phyloP scores from a whole-genome alignment of 2,888 invertebrate genomes.

The Toxonevra muliebris region DNA sequence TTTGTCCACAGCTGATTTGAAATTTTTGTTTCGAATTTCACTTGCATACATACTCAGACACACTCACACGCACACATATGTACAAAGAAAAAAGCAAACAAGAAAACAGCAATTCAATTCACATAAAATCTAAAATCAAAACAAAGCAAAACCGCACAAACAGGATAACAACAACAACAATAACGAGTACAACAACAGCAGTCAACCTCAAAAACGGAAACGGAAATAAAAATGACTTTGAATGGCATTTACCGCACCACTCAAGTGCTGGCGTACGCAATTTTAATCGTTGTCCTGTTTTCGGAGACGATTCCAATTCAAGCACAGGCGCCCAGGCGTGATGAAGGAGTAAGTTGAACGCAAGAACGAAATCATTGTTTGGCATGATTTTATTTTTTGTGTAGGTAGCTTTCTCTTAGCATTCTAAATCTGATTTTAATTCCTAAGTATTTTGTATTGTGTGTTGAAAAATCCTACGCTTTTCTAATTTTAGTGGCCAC shows the following conservation, averaged over 20 bases:
- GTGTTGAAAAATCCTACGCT: neutral
- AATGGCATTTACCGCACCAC: slow-evolving; percentile 37
- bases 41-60: neutral
- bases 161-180: too few species aligned
- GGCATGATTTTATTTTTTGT: neutral
- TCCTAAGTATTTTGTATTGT: neutral
- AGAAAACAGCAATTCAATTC: slow-evolving; percentile 1
- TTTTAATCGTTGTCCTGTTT: slow-evolving; percentile 55
- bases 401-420: too few species aligned
- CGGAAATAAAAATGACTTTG: slow-evolving; percentile 58
- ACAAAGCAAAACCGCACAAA: too few species aligned
- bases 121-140: too few species aligned
- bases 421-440: slow-evolving; percentile 22
- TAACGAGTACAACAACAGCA: too few species aligned
- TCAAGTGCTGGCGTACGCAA: slow-evolving; percentile 36
- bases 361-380: neutral
- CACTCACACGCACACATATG: neutral
- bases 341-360: slow-evolving; percentile 51
- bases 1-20: slow-evolving; percentile 4
- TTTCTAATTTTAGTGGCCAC: slow-evolving; percentile 56
- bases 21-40: slow-evolving; percentile 1
- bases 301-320: slow-evolving; percentile 45
- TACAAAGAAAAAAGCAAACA: neutral
- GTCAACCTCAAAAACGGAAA: slow-evolving; percentile 38
- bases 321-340: slow-evolving; percentile 59